Evolutionary conservation across 1,140 invertebrate genomes (phyloP).

Genomic region (Mya arenaria): DNA sequence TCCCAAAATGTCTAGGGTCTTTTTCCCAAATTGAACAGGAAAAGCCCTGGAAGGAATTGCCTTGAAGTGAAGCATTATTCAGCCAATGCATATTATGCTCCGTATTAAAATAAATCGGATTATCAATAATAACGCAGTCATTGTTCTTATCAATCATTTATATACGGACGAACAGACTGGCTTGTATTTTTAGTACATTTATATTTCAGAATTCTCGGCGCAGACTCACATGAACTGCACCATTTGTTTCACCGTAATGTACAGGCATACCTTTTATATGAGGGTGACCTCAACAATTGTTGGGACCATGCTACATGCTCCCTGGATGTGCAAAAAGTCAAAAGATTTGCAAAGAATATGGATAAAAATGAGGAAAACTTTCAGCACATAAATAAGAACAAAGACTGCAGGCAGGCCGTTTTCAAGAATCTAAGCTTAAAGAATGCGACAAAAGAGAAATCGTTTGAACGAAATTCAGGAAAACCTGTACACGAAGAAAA

Average conservation of each 20-base stretch:
- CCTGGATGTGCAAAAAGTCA: neutral
- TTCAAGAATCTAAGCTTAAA: constrained; percentile 22
- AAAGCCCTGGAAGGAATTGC: no score
- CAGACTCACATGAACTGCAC: neutral
- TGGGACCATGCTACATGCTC: neutral
- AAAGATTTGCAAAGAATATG: neutral
- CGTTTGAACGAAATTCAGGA: neutral
- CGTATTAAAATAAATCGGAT: no score
- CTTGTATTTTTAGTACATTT: neutral
- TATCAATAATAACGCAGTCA: no score
- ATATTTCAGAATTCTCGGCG: constrained; percentile 25
- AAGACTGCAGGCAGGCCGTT: neutral
- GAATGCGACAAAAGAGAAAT: neutral
- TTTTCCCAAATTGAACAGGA: no score
- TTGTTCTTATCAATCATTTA: no score
- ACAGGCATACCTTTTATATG: constrained; percentile 18
- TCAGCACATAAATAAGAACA: neutral
- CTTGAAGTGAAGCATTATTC: no score
- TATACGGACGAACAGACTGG: neutral
- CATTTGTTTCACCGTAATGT: neutral
- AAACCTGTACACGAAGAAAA: constrained; percentile 46
- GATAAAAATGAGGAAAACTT: neutral
- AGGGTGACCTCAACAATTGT: constrained; percentile 28
- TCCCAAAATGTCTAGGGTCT: no score
- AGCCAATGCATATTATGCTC: no score